Evolutionary conservation across 2,888 invertebrate species (phyloP).

Genomic region (Leucophenga maculata): DNA sequence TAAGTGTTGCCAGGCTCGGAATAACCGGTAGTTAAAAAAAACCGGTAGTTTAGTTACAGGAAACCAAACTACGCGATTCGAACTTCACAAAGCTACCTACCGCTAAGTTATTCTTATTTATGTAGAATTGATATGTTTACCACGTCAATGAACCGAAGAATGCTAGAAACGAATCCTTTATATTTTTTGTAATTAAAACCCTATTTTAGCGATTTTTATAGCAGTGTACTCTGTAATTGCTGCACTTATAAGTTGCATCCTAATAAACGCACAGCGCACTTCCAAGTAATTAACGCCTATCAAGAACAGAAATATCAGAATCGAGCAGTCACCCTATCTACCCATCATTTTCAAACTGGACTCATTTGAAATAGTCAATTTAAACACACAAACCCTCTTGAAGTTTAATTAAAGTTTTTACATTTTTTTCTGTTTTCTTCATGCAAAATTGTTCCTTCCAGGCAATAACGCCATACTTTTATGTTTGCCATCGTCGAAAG

Average conservation of each 20-base stretch:
- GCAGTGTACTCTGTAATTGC: too few relatives aligned
- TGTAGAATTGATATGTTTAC: too few relatives aligned
- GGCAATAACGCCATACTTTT: neutral
- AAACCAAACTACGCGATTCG: too few relatives aligned
- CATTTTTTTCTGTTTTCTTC: constrained; percentile 29
- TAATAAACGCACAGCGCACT: constrained; percentile 29
- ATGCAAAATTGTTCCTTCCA: neutral
- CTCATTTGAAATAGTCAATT: constrained; percentile 34
- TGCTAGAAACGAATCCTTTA: too few relatives aligned
- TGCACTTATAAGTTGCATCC: neutral
- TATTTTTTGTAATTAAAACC: too few relatives aligned
- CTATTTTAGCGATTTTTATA: too few relatives aligned
- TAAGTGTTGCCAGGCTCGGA: too few relatives aligned
- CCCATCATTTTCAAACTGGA: constrained; percentile 40
- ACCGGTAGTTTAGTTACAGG: too few relatives aligned
- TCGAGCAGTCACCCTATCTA: constrained; percentile 33
- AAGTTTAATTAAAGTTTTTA: constrained; percentile 64
- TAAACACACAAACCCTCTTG: constrained; percentile 52
- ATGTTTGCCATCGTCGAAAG: constrained; percentile 52
- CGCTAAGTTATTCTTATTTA: too few relatives aligned
- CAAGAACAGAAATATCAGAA: constrained; percentile 56
- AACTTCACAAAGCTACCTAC: too few relatives aligned
- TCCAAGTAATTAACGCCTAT: constrained; percentile 64
- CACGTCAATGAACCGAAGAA: too few relatives aligned
- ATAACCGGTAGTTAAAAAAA: too few relatives aligned